These are phyloP conservation scores for Megaustenia siamemsis DNA, from an alignment of 2,888 invertebrate species.

Conservation along the genomic window DNA sequence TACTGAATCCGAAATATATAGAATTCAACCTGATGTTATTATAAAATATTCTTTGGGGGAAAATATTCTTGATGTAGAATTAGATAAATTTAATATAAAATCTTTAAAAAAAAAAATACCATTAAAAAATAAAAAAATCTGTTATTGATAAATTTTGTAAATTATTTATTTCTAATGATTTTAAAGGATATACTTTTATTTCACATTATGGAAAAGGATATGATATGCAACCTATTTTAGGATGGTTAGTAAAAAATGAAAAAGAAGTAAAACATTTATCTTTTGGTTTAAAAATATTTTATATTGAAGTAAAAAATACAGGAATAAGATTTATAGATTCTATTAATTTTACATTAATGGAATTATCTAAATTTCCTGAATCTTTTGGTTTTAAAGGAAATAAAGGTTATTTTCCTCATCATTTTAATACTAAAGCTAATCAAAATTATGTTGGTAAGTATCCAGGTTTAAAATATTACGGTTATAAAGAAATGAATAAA, in stretches of 20 bases:
- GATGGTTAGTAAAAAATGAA: too few species aligned
- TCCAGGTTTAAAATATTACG: too few species aligned
- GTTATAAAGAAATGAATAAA: too few species aligned
- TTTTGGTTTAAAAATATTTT: neutral
- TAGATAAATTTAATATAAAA: neutral
- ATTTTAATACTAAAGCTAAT: neutral
- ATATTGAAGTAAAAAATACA: neutral
- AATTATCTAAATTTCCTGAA: too few species aligned
- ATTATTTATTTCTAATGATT: neutral
- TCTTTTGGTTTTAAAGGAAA: neutral
- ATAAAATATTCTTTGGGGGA: too few species aligned
- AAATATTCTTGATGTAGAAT: neutral
- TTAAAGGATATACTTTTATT: neutral
- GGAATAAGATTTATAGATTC: neutral
- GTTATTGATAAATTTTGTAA: neutral
- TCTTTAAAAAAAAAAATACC: neutral
- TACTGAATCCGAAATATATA: too few species aligned
- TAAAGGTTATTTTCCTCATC: neutral
- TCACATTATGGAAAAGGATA: neutral
- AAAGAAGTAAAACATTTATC: neutral
- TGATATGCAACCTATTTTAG: neutral
- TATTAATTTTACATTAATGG: neutral
- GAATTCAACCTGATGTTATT: too few species aligned
- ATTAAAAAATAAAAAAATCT: too few species aligned
- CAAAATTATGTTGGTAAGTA: neutral